Evolutionary conservation across 1,140 invertebrate genomes (phyloP), one percentile per base, ranked within the genome.

Genomic region (Anadara kagoshimensis): DNA sequence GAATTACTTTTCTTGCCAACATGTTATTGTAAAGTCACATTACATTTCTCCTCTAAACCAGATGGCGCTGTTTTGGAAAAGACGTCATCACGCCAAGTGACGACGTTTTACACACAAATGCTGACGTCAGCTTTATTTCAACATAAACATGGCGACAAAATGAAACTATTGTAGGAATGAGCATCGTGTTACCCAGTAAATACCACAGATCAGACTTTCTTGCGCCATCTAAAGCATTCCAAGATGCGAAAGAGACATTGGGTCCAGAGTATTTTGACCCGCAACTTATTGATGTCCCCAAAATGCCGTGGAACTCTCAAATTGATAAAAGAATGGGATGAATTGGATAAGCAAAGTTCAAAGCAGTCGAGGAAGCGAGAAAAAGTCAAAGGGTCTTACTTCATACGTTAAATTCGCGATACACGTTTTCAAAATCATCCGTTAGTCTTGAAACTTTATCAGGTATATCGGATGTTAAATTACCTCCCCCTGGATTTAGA

Each of bases 241-340:
- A 69, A 53, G 76, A 78, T 41, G 69, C 69, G 20, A 75, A 69
- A 54, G 58, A 69, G 47, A 68, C 71, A 67, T 45, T 78, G 29
- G 76, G 76, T 4, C 59, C 72, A 18, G 54, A 69, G 10, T 78
- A 68, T 54, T 72, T 69, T 61, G 68, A 72, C 47, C 63, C 68
- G 10, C 75, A 65, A 64, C 44, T 78, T 14, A 66, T 78, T 41
- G 76, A 78, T 78, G 76, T 75, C 76, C 72, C 3, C 57, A 75
- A 68, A 78, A 78, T 61, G 76, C 76, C 18, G 43, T 78, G 26
- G 76, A 78, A 75, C 47, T 78, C 18, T 43, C 68, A 63, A 78
- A 65, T 62, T 75, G 0, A 29, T 70, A 47, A 56, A 75, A 7
- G 68, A 45, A 53, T 62, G 44, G n/a, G 72, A 72, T 29, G 65